Evolutionary conservation across 2,888 invertebrate genomes (phyloP).

Genomic region (Agrochola lychnidis): DNA sequence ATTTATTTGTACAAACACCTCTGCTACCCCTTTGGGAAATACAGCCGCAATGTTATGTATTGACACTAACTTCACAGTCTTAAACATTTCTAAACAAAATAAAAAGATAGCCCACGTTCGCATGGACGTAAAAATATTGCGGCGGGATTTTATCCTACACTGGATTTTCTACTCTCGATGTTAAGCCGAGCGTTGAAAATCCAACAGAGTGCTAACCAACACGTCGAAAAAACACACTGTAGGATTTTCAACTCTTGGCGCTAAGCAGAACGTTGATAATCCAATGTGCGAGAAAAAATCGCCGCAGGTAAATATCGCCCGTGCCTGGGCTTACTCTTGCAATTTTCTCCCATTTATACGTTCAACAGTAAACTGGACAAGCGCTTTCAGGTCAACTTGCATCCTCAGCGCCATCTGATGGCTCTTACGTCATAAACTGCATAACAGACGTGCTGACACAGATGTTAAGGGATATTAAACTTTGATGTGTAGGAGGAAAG

Average conservation of each 20-base stretch:
- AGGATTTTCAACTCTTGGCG: too few species aligned
- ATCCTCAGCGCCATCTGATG: slow-evolving; percentile 48
- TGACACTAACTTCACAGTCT: not conserved
- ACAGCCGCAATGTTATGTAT: not conserved
- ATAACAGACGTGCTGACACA: slow-evolving; percentile 17
- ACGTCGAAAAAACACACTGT: too few species aligned
- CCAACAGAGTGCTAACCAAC: too few species aligned
- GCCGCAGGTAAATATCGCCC: too few species aligned
- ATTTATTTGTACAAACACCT: not conserved
- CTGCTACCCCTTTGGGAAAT: not conserved
- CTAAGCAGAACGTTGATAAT: too few species aligned
- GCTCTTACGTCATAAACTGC: slow-evolving; percentile 34
- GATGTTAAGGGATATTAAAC: slow-evolving; percentile 23
- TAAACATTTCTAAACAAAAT: not conserved
- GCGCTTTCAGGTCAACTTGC: slow-evolving; percentile 30
- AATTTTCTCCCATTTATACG: slow-evolving; percentile 16
- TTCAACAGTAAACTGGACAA: slow-evolving; percentile 34
- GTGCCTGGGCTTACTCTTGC: not conserved
- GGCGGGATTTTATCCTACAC: too few species aligned
- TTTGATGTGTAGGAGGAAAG: not conserved
- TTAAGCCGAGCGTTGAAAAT: too few species aligned
- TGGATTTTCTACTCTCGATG: too few species aligned
- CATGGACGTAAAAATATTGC: too few species aligned
- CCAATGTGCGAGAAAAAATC: too few species aligned
- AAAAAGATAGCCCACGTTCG: not conserved